Conservation (phyloP, 2,888 invertebrate species). For the Clusia tigrina region DNA sequence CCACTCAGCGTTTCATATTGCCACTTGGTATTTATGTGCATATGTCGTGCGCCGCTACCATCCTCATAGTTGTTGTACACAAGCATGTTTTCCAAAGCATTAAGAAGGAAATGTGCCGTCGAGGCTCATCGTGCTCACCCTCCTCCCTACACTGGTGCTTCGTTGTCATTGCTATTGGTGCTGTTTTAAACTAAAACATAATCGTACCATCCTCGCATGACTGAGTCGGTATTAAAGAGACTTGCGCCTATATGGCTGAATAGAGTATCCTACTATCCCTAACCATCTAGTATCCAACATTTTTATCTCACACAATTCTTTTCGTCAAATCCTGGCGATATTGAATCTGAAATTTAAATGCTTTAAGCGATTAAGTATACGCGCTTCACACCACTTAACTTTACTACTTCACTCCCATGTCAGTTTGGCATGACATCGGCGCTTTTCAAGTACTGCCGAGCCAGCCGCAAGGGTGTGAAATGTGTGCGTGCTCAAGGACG, state of each 20-base stretch:
- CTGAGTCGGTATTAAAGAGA: no score
- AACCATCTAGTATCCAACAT: no score
- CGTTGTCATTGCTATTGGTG: no score
- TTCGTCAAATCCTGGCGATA: constrained; percentile 48
- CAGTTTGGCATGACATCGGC: constrained; percentile 32
- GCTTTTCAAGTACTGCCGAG: background rate
- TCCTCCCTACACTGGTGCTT: no score
- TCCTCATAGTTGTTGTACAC: constrained; percentile 8
- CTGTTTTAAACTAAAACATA: no score
- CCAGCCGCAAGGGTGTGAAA: constrained; percentile 30
- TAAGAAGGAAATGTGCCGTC: constrained; percentile 9
- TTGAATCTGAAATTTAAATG: constrained; percentile 57
- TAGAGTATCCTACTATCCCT: no score
- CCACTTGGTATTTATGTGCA: background rate
- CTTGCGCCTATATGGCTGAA: no score
- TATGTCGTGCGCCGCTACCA: background rate
- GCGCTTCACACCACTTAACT: constrained; percentile 60
- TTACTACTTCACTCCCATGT: constrained; percentile 32
- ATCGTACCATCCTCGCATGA: no score
- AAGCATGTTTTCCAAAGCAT: constrained; percentile 8
- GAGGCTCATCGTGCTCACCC: no score
- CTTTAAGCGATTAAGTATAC: constrained; percentile 57
- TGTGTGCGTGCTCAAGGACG: constrained; percentile 43
- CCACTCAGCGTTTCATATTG: background rate
- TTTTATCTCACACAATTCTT: constrained; percentile 1